Evolutionary conservation across 2,888 invertebrate genomes (phyloP).

Genomic region (Stenurella melanura): DNA sequence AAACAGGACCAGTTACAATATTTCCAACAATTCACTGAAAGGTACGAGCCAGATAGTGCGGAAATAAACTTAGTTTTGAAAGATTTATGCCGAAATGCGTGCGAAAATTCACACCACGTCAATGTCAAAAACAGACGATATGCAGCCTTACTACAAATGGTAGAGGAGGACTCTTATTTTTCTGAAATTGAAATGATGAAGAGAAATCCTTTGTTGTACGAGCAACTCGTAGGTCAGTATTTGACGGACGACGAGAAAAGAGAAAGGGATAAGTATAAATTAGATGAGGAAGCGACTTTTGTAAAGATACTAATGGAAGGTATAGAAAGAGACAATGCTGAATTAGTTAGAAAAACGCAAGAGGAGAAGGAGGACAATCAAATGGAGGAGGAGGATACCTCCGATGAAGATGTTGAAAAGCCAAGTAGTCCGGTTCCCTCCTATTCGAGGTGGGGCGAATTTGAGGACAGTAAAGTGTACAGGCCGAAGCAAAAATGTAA

Average conservation of each 20-base stretch:
- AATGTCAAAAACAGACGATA: constrained; percentile 87
- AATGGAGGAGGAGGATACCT: constrained; percentile 71
- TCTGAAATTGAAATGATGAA: constrained; percentile 95
- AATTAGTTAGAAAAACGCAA: constrained; percentile 79
- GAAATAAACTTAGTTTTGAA: constrained; percentile 80
- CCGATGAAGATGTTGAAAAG: constrained; percentile 55
- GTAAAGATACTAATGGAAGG: constrained; percentile 87
- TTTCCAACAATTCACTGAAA: constrained; percentile 75
- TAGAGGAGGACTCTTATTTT: constrained; percentile 85
- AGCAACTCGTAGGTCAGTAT: constrained; percentile 91
- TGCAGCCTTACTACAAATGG: constrained; percentile 85
- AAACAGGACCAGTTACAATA: constrained; percentile 81
- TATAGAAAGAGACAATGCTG: constrained; percentile 83
- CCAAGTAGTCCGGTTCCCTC: constrained; percentile 57
- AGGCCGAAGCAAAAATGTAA: constrained; percentile 43
- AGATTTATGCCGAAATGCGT: constrained; percentile 74
- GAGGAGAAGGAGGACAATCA: constrained; percentile 77
- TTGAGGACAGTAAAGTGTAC: constrained; percentile 62
- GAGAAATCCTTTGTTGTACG: constrained; percentile 91
- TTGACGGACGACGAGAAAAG: constrained; percentile 85
- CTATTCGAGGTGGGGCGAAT: constrained; percentile 66
- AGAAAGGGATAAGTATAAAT: constrained; percentile 76
- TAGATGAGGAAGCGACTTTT: constrained; percentile 78
- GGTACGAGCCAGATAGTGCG: constrained; percentile 71
- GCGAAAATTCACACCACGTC: constrained; percentile 75